A percentile compares a stretch with the other conserved stretches of the same genome.
phyloP scores from a whole-genome alignment of 1,140 invertebrate species.

The Calephelis virginiensis region DNA sequence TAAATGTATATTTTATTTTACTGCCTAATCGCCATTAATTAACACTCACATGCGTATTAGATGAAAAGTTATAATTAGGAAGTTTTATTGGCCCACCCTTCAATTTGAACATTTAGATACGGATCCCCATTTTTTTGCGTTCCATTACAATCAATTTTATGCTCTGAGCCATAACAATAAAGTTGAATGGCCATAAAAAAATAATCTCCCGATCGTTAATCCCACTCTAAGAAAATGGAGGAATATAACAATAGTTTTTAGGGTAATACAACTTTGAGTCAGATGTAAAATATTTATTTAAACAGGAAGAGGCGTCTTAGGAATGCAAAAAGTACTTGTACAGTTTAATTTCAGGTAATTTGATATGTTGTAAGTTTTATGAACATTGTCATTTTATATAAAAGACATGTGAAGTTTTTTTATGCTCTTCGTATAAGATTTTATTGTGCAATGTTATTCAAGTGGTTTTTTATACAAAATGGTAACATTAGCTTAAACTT shows the following conservation, averaged over 20 bases:
- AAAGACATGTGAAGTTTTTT: no score
- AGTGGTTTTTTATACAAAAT: no score
- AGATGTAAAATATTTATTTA: conserved; percentile 47
- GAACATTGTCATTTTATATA: no score
- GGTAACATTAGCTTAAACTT: no score
- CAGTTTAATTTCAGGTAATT: conserved; percentile 47
- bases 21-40: no score
- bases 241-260: conserved; percentile 2
- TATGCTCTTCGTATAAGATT: no score
- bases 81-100: not conserved
- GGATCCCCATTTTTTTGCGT: conserved; percentile 4
- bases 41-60: no score
- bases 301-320: conserved; percentile 45
- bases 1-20: no score
- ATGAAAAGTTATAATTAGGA: not conserved
- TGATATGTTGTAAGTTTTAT: conserved; percentile 28
- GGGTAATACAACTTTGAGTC: not conserved
- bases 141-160: conserved; percentile 8
- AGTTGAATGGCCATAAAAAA: not conserved
- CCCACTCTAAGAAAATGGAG: not conserved
- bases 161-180: conserved; percentile 5
- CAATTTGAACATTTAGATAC: not conserved
- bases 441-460: no score
- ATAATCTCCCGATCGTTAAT: conserved; percentile 2
- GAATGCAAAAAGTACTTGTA: conserved; percentile 28